Evolutionary conservation across 2,888 invertebrate species (phyloP).

Genomic region (Cotesia congregata): DNA sequence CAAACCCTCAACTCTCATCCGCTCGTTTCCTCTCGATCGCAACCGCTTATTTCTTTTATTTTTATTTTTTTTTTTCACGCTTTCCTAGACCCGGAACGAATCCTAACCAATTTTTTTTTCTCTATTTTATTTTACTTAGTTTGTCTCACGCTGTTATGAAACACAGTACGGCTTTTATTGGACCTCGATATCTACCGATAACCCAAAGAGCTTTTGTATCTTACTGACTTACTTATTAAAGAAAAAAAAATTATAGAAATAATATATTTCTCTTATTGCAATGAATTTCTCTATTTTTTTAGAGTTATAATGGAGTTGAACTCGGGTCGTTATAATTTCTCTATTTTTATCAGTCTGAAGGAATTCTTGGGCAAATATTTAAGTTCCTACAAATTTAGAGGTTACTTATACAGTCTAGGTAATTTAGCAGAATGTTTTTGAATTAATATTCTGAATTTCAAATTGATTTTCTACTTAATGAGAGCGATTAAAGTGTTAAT

Average conservation of each 20-base stretch:
- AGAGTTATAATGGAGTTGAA: neutral
- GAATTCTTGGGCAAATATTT: neutral
- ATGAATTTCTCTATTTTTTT: neutral
- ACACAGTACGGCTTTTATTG: conserved; percentile 33
- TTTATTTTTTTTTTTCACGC: conserved; percentile 24
- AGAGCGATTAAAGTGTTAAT: too few relatives aligned
- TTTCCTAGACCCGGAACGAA: conserved; percentile 32
- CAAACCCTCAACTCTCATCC: conserved; percentile 18
- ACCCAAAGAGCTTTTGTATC: conserved; percentile 44
- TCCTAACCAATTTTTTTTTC: conserved; percentile 10
- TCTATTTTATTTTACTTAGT: neutral
- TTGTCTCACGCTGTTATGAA: conserved; percentile 40
- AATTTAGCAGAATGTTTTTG: neutral
- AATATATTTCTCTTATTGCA: conserved; percentile 27
- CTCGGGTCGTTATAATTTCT: neutral
- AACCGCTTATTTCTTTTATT: conserved; percentile 29
- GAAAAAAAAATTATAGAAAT: conserved; percentile 4
- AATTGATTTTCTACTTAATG: too few relatives aligned
- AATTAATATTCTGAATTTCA: too few relatives aligned
- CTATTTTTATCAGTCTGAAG: neutral
- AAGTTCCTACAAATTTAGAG: neutral
- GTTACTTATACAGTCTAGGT: neutral
- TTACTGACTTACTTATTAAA: conserved; percentile 27
- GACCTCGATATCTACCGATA: conserved; percentile 40
- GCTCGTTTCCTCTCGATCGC: conserved; percentile 14